Base-by-base conservation (phyloP, 2,888 invertebrate genomes). In the Achlya flavicornis region DNA sequence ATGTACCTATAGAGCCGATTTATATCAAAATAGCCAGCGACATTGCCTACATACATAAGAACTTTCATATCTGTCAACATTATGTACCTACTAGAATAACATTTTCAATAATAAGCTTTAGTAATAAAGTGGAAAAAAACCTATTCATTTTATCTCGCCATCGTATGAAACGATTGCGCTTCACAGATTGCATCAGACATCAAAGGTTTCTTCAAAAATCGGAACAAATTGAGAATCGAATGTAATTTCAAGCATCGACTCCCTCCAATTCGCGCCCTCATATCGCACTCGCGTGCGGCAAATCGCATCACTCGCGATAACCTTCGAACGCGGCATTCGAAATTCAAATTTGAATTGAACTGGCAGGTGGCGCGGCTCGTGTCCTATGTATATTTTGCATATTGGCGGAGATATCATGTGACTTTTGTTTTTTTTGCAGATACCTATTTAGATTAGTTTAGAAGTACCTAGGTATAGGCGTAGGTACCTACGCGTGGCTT, bases 201-300 rank as follows among this genome's bases (percentile, higher is more conserved):
- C 81, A 82, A 83, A 79, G 81, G 77, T 72, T 72, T 66, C 70
- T 66, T 74, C 70, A 70, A 70, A 78, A 85, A 85, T 85, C 78
- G 68, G 72, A 74, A 76, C 73, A 80, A 83, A 88, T 86, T 83
- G 81, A 70, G 71, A 81, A 75, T 77, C 77, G 76, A 84, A 88
- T 85, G 73, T 71, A 80, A 86, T 87, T 88, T 85, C 71, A 75
- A 76, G 78, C 81, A 76, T 83, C 81, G 78, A 79, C 83, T 80
- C 85, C 79, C 81, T 78, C 76, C 74, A 73, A 80, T 80, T 79
- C 75, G 73, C 77, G 81, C 82, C 80, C 79, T 76, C 72, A 70
- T 72, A 75, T 75, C 76, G 71, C 73, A 60, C 63, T 76, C 74
- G 76, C 79, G 80, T 79, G 78, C 75, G 73, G 72, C 67, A 83